Conservation (phyloP, 2,113 vertebrate genomes). For the Pholis gunnellus region DNA sequence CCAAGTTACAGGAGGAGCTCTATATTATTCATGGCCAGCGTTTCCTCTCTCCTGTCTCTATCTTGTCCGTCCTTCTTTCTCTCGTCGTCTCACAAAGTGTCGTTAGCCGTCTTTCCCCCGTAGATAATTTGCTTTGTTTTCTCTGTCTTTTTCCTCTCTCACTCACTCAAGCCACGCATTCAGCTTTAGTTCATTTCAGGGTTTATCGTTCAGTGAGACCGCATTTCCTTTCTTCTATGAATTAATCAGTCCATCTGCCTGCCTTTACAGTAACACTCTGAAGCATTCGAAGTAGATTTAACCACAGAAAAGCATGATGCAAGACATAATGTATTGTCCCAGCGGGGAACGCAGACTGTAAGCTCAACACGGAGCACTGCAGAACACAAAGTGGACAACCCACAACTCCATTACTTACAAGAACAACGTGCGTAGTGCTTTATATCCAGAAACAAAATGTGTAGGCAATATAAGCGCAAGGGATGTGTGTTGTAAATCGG, state of each 20-base stretch:
- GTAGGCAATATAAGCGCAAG: not conserved
- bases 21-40: constrained; percentile 64
- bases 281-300: constrained; percentile 23
- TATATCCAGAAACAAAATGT: not conserved
- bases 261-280: constrained; percentile 57
- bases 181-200: constrained; percentile 11
- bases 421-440: not conserved
- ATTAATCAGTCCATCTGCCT: constrained; percentile 49
- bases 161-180: constrained; percentile 24
- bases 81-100: not conserved
- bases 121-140: constrained; percentile 34
- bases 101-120: constrained; percentile 7
- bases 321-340: constrained; percentile 54
- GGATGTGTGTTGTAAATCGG: not conserved
- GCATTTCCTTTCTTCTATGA: constrained; percentile 46
- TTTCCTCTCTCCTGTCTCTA: constrained; percentile 27
- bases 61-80: constrained; percentile 18
- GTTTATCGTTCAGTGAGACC: constrained; percentile 25
- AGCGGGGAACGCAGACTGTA: constrained; percentile 5
- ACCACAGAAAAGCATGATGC: constrained; percentile 49
- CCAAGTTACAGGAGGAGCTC: constrained; percentile 18
- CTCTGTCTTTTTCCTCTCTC: constrained; percentile 8
- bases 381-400: constrained; percentile 44
- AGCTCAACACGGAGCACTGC: constrained; percentile 21
- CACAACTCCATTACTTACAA: constrained; percentile 35